A percentile compares a stretch with the other conserved stretches of the same genome.
Evolutionary conservation across 2,888 invertebrate genomes (phyloP).

Genomic region (Orthosia cruda): DNA sequence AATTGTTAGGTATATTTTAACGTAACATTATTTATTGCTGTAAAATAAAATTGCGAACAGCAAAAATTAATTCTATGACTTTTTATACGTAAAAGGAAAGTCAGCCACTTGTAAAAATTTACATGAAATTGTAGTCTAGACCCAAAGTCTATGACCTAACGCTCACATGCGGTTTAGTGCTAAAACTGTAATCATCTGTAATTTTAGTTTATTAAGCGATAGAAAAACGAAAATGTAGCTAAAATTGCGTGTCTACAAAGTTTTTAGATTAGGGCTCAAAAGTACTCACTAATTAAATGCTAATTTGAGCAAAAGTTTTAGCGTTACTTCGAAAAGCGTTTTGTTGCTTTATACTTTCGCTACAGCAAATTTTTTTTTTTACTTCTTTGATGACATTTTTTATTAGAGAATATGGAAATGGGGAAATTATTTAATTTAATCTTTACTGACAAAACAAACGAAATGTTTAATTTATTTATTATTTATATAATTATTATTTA

Average conservation of each 20-base stretch:
- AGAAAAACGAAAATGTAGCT: conserved; percentile 27
- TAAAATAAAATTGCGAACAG: not conserved
- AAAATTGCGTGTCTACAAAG: conserved; percentile 38
- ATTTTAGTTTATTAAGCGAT: conserved; percentile 48
- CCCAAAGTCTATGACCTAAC: conserved; percentile 20
- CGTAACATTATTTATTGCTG: not conserved
- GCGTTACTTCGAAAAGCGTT: not conserved
- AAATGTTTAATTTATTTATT: too few species aligned
- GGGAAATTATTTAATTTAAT: too few species aligned
- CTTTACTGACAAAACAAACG: too few species aligned
- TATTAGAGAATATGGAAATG: too few species aligned
- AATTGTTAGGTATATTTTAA: not conserved
- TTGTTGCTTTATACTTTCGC: not conserved
- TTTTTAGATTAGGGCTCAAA: conserved; percentile 38
- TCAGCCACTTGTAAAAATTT: conserved; percentile 35
- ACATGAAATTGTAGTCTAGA: conserved; percentile 53
- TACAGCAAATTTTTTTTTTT: too few species aligned
- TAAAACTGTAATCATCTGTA: conserved; percentile 53
- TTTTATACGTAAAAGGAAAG: conserved; percentile 25
- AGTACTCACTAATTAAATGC: conserved; percentile 40
- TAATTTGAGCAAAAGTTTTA: conserved; percentile 24
- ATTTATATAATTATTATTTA: too few species aligned
- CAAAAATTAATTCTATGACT: conserved; percentile 1
- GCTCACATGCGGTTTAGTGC: conserved; percentile 37
- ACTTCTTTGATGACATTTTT: not conserved